Evolutionary conservation across 2,113 vertebrate genomes (phyloP), one percentile per base, ranked within the genome.

Genomic region (Ophiodon elongatus): DNA sequence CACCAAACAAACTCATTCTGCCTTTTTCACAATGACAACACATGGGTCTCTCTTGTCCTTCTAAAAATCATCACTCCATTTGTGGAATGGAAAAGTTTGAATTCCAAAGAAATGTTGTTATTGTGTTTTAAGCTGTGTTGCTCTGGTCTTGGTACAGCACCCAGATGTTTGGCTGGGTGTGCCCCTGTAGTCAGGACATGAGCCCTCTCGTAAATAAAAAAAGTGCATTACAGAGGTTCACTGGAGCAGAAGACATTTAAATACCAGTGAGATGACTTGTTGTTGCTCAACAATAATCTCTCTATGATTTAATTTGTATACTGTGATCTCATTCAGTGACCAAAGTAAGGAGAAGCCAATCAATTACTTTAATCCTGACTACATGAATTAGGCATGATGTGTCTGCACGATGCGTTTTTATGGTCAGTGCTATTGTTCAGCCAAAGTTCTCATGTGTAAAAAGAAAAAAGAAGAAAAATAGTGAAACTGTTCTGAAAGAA

Each of bases 161-260:
- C 54, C 33, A 39, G 56, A 65, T 65, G 37, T 78, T 21, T 37
- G 60, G 6, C 50, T 73, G 60, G 50, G 56, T 73, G 25, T 35
- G 13, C 17, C 25, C 31, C 35, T 79, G 65, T 74, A 45, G 54
- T 67, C 47, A 66, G 29, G 79, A 65, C 52, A 33, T 2, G 4
- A 35, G 33, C 33, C 33, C 33, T 35, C n/a, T n/a, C n/a, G n/a
- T n/a, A n/a, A n/a, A n/a, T n/a, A n/a, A n/a, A n/a, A 75, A 31
- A 17, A 9, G 5, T 19, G 4, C 13, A n/a, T 7, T 6, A 13
- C 33, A 8, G 10, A 0, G 5, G 1, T 65, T 35, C 15, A 57
- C 11, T 63, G 54, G 31, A 33, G 45, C 17, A 43, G 37, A 47
- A 33, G 7, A 31, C 8, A 59, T 60, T 72, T 2, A 79, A 59